Evolutionary conservation across 1,140 invertebrate genomes (phyloP).

Genomic region (Oedothorax gibbosus): DNA sequence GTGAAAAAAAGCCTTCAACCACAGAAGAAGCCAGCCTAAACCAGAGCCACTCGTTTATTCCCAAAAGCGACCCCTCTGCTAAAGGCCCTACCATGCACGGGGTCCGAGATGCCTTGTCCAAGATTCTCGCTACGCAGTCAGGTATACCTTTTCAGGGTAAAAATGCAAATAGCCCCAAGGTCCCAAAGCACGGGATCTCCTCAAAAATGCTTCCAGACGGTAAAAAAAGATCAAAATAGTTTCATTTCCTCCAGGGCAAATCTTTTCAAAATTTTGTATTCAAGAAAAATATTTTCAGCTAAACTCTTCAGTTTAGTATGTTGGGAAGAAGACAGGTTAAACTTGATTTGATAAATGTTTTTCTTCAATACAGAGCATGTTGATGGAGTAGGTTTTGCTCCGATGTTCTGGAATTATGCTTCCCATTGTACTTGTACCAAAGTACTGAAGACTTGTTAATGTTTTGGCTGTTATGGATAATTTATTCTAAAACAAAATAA

Average conservation of each 20-base stretch:
- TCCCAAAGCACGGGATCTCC: neutral
- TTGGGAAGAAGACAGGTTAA: neutral
- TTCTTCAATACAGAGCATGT: slow-evolving; percentile 7
- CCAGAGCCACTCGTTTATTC: neutral
- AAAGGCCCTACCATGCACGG: slow-evolving; percentile 7
- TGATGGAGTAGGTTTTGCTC: neutral
- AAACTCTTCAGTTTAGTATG: neutral
- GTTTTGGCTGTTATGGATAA: neutral
- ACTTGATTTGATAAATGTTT: neutral
- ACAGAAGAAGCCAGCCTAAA: neutral
- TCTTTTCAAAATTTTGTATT: neutral
- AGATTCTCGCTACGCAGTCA: slow-evolving; percentile 39
- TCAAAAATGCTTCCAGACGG: neutral
- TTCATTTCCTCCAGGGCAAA: neutral
- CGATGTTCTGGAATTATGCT: neutral
- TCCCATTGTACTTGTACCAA: neutral
- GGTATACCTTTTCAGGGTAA: slow-evolving; percentile 49
- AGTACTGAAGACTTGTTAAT: neutral
- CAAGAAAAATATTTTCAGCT: neutral
- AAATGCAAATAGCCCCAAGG: slow-evolving; percentile 29
- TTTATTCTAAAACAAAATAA: neutral
- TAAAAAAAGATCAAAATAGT: neutral
- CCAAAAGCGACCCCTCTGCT: slow-evolving; percentile 22
- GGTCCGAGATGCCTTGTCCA: slow-evolving; percentile 36
- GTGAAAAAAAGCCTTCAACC: neutral